phyloP scores from a whole-genome alignment of 2,888 invertebrate genomes.

The Drosophila nr. perissopoda region DNA sequence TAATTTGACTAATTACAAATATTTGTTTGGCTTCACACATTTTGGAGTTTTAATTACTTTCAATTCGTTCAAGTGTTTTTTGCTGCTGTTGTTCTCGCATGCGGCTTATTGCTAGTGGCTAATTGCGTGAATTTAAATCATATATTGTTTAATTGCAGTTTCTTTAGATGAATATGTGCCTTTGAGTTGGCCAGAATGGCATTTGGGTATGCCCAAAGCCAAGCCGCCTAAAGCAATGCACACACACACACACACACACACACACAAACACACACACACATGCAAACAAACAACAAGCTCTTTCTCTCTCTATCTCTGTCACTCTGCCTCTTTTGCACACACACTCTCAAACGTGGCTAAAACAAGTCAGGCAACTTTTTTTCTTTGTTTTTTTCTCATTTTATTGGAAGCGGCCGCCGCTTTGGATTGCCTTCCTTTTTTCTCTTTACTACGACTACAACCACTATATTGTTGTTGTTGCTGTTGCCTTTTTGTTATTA shows the following conservation, averaged over 20 bases:
- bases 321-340: conserved; percentile 18
- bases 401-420: conserved; percentile 74
- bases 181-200: conserved; percentile 60
- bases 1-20: conserved; percentile 42
- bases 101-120: not conserved
- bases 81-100: not conserved
- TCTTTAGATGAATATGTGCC: conserved; percentile 11
- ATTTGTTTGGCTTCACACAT: conserved; percentile 34
- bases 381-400: conserved; percentile 78
- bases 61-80: conserved; percentile 18
- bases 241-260: conserved; percentile 32
- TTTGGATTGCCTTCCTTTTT: conserved; percentile 76
- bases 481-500: conserved; percentile 74
- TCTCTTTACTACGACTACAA: conserved; percentile 63
- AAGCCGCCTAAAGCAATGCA: conserved; percentile 52
- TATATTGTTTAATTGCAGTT: conserved; percentile 19
- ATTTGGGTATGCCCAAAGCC: conserved; percentile 54
- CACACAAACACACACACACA: conserved; percentile 19
- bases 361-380: conserved; percentile 83
- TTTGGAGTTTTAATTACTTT: conserved; percentile 40
- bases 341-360: conserved; percentile 48
- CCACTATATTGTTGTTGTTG: conserved; percentile 37
- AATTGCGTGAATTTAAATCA: conserved; percentile 36
- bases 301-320: conserved; percentile 4
- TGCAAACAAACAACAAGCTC: conserved; percentile 6